Percentiles rank a stretch among this genome's conserved stretches.
Conservation (phyloP, 2,888 invertebrate genomes). For the Acronicta psi region DNA sequence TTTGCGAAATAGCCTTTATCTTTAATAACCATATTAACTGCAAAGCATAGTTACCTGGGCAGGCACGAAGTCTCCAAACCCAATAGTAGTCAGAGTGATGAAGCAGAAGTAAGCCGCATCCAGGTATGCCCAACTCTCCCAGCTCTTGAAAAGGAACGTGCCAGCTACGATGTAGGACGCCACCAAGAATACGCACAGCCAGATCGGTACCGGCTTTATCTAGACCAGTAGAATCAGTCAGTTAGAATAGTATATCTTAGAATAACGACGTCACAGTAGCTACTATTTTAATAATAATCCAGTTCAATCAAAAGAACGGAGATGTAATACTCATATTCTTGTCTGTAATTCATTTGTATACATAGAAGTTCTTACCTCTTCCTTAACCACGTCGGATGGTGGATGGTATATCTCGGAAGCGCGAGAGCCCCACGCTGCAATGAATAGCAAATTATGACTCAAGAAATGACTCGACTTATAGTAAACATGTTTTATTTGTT, state of each 20-base stretch:
- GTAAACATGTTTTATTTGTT: background rate
- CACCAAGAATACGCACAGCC: constrained; percentile 96
- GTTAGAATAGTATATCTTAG: too few relatives aligned
- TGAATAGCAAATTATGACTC: background rate
- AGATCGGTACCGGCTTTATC: constrained; percentile 94
- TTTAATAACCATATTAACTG: background rate
- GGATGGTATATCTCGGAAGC: constrained; percentile 76
- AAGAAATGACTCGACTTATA: too few relatives aligned
- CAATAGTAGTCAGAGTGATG: constrained; percentile 97
- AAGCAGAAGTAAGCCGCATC: constrained; percentile 98
- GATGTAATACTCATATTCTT: too few relatives aligned
- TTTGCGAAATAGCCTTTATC: too few relatives aligned
- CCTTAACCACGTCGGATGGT: constrained; percentile 69
- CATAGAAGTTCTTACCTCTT: constrained; percentile 64
- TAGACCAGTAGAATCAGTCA: constrained; percentile 38
- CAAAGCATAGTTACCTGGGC: constrained; percentile 89
- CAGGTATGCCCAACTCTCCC: constrained; percentile 96
- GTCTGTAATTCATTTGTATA: too few relatives aligned
- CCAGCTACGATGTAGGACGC: constrained; percentile 97
- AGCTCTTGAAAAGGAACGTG: constrained; percentile 94
- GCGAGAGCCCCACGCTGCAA: constrained; percentile 77
- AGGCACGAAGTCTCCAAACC: constrained; percentile 97
- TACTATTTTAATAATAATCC: too few relatives aligned
- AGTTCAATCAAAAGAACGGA: too few relatives aligned
- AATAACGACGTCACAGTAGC: too few relatives aligned